phyloP scores from a whole-genome alignment of 2,888 invertebrate species.

The Cacoxenus indagator region DNA sequence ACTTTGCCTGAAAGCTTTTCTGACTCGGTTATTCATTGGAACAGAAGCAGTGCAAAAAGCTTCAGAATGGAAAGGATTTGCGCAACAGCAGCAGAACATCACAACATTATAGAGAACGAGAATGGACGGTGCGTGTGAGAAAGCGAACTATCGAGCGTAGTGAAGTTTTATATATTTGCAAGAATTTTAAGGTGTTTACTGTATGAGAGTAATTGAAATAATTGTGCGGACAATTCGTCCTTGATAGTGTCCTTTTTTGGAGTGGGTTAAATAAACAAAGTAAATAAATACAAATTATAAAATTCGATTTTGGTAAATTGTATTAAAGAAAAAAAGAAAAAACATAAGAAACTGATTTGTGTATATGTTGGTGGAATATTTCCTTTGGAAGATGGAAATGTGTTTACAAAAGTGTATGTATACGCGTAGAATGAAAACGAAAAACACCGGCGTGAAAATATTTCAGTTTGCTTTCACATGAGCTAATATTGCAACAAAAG shows the following conservation, averaged over 20 bases:
- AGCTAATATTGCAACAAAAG: background rate
- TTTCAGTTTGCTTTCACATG: background rate
- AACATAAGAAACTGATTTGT: background rate
- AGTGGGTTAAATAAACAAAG: background rate
- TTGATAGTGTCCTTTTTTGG: background rate
- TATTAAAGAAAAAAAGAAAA: background rate
- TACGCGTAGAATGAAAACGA: slow-evolving; percentile 4
- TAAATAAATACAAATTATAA: background rate
- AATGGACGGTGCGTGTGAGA: background rate
- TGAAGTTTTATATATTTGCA: background rate
- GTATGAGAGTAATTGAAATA: background rate
- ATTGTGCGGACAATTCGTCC: background rate
- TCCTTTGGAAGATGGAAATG: slow-evolving; percentile 5
- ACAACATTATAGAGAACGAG: too few species aligned
- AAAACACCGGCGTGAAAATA: slow-evolving; percentile 16
- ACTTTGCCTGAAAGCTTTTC: too few species aligned
- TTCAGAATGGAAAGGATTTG: too few species aligned
- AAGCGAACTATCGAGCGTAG: too few species aligned
- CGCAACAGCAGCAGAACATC: slow-evolving; percentile 1
- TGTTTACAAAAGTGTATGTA: slow-evolving; percentile 24
- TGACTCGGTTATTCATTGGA: too few species aligned
- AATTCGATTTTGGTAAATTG: background rate
- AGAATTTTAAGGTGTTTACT: background rate
- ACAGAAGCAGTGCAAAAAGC: too few species aligned
- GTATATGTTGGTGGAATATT: background rate